Conservation (phyloP, 1,140 invertebrate species). For the Cyclargus thomasi region DNA sequence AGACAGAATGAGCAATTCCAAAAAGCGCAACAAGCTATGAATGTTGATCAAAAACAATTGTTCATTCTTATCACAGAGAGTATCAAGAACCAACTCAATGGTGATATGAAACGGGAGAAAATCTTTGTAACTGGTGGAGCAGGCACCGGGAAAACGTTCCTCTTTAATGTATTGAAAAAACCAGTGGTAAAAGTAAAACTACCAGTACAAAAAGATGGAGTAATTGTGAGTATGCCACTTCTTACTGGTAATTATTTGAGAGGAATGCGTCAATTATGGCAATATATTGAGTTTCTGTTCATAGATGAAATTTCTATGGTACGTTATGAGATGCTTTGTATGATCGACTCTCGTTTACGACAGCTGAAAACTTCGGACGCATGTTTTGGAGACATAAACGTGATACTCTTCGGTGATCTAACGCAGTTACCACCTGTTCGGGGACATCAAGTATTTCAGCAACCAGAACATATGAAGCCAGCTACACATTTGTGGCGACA, state of each 20-base stretch:
- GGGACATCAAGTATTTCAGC: constrained; percentile 45
- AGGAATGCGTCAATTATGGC: constrained; percentile 47
- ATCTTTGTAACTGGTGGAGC: constrained; percentile 36
- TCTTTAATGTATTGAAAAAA: constrained; percentile 44
- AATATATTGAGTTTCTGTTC: constrained; percentile 52
- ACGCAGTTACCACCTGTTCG: constrained; percentile 49
- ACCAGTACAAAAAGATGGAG: constrained; percentile 51
- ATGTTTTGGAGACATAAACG: constrained; percentile 36
- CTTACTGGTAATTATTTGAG: constrained; percentile 48
- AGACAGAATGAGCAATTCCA: constrained; percentile 25
- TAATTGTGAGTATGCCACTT: constrained; percentile 37
- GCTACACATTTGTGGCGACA: constrained; percentile 48
- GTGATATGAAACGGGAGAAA: constrained; percentile 21
- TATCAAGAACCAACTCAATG: constrained; percentile 21
- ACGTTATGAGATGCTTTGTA: constrained; percentile 51
- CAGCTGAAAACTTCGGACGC: constrained; percentile 30
- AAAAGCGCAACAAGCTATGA: constrained; percentile 25
- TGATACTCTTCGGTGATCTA: constrained; percentile 50
- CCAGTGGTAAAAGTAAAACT: constrained; percentile 50
- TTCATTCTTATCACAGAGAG: constrained; percentile 24
- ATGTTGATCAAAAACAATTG: constrained; percentile 29
- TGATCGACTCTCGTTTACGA: constrained; percentile 48
- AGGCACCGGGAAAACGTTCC: constrained; percentile 49
- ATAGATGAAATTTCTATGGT: constrained; percentile 66
- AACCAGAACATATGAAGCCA: constrained; percentile 38